A percentile compares a stretch with the other conserved stretches of the same genome.
These are phyloP conservation scores for Apamea epomidion DNA, from an alignment of 2,888 invertebrate genomes.

Conservation along the genomic window DNA sequence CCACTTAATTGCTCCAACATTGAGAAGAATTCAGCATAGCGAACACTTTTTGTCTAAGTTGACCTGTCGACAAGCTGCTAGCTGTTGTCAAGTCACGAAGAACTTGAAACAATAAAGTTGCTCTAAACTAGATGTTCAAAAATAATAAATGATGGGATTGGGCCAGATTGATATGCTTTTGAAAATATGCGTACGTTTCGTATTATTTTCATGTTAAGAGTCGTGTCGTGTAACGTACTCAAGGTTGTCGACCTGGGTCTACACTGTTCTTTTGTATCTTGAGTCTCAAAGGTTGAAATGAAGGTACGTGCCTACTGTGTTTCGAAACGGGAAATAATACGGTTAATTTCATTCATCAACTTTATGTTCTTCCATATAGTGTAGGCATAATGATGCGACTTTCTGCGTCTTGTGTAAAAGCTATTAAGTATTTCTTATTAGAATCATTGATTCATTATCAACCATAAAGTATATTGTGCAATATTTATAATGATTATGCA, in stretches of 20 bases:
- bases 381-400: constrained; percentile 60
- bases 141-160: constrained; percentile 44
- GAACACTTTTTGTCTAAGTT: not conserved
- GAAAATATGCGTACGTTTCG: constrained; percentile 49
- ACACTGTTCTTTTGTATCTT: constrained; percentile 78
- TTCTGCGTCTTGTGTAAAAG: constrained; percentile 35
- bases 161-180: constrained; percentile 49
- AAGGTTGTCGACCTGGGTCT: constrained; percentile 85
- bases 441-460: constrained; percentile 5
- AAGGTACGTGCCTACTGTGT: constrained; percentile 82
- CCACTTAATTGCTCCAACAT: constrained; percentile 37
- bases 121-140: constrained; percentile 5
- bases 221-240: constrained; percentile 79
- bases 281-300: constrained; percentile 79
- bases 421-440: constrained; percentile 15
- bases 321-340: constrained; percentile 88
- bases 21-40: constrained; percentile 13
- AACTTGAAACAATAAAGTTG: constrained; percentile 15
- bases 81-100: constrained; percentile 3
- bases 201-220: constrained; percentile 67
- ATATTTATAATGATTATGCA: not conserved
- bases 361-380: constrained; percentile 61
- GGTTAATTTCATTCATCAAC: constrained; percentile 84
- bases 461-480: not conserved
- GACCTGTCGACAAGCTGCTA: not conserved